These are phyloP conservation scores for Ericerus pela DNA, from an alignment of 1,140 invertebrate genomes.

Conservation along the genomic window DNA sequence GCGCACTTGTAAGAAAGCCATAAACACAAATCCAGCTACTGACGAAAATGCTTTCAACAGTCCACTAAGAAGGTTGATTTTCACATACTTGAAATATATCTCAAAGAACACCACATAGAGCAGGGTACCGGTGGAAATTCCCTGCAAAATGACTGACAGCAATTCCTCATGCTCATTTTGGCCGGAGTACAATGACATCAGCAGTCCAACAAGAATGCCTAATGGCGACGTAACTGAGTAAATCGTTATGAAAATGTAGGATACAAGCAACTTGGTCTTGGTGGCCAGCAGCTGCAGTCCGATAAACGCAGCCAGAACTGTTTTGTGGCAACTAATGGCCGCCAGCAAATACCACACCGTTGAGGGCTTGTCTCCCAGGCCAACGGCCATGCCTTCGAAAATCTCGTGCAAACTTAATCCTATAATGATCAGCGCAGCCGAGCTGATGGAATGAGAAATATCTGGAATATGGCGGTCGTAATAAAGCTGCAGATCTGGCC, in stretches of 20 bases:
- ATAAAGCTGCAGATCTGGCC: not conserved
- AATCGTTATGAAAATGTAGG: slow-evolving; percentile 34
- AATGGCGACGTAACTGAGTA: slow-evolving; percentile 39
- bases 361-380: slow-evolving; percentile 33
- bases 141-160: slow-evolving; percentile 28
- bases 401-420: slow-evolving; percentile 47
- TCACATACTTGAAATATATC: slow-evolving; percentile 25
- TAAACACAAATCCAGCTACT: not conserved
- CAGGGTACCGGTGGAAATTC: slow-evolving; percentile 34
- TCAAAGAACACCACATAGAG: slow-evolving; percentile 38
- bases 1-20: no score
- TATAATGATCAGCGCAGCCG: slow-evolving; percentile 37
- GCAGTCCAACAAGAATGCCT: slow-evolving; percentile 44
- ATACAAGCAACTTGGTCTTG: slow-evolving; percentile 26
- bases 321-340: slow-evolving; percentile 45
- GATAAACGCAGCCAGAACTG: slow-evolving; percentile 40
- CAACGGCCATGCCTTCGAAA: slow-evolving; percentile 50
- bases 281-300: slow-evolving; percentile 35
- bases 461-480: slow-evolving; percentile 2
- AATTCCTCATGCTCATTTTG: slow-evolving; percentile 11
- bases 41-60: not conserved
- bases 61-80: not conserved
- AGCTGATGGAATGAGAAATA: slow-evolving; percentile 19
- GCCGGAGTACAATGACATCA: slow-evolving; percentile 28
- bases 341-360: slow-evolving; percentile 48